Conservation (phyloP, 1,140 invertebrate species). For the Platorchestia sp. region DNA sequence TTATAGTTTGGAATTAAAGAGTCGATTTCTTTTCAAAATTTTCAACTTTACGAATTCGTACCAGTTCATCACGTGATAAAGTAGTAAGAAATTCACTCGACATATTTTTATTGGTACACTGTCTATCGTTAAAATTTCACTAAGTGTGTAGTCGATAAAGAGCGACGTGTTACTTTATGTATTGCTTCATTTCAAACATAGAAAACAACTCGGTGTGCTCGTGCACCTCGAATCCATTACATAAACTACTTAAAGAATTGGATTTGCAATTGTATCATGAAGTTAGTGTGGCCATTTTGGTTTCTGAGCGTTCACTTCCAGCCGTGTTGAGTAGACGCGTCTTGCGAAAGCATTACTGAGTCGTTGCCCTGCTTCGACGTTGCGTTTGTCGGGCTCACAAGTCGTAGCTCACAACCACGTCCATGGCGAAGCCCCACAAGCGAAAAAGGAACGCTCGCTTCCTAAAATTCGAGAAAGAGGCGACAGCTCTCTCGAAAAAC, state of each 20-base stretch:
- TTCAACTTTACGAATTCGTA: too few relatives aligned
- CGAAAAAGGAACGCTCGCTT: neutral
- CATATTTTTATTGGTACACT: too few relatives aligned
- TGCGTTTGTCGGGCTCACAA: neutral
- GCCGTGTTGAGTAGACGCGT: neutral
- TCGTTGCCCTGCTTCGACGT: neutral
- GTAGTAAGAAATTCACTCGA: too few relatives aligned
- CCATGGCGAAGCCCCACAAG: neutral
- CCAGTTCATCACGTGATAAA: too few relatives aligned
- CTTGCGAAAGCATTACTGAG: neutral
- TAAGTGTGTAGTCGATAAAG: too few relatives aligned
- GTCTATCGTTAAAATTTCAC: too few relatives aligned
- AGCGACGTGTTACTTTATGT: too few relatives aligned
- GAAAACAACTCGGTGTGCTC: neutral
- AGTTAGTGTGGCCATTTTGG: neutral
- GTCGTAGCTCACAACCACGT: neutral
- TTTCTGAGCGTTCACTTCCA: neutral
- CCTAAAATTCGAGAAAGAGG: neutral
- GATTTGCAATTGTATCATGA: neutral
- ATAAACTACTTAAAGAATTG: neutral
- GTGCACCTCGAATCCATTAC: neutral
- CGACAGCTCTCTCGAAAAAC: slow-evolving; percentile 38
- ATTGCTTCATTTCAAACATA: neutral
- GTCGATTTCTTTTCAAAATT: too few relatives aligned
- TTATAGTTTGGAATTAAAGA: too few relatives aligned